phyloP scores from a whole-genome alignment of 1,140 invertebrate species.

The Drosophila kikkawai region DNA sequence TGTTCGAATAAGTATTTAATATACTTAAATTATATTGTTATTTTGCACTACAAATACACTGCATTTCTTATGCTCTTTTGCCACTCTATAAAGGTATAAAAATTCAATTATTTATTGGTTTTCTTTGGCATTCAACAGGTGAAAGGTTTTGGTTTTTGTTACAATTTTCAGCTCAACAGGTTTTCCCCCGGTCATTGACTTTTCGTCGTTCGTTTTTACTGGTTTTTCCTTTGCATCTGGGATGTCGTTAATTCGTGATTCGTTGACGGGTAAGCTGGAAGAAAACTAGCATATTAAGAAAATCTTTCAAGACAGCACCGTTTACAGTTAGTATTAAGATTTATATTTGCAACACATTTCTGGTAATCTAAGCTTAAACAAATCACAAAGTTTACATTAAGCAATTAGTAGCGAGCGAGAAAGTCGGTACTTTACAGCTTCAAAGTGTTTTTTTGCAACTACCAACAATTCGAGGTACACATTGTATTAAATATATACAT shows the following conservation, averaged over 20 bases:
- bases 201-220: slow-evolving; percentile 19
- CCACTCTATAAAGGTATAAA: slow-evolving; percentile 7
- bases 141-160: slow-evolving; percentile 68
- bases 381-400: slow-evolving; percentile 64
- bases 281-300: slow-evolving; percentile 15
- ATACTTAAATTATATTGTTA: slow-evolving; percentile 1
- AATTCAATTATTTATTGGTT: slow-evolving; percentile 21
- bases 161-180: slow-evolving; percentile 76
- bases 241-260: slow-evolving; percentile 20
- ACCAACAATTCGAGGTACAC: slow-evolving; percentile 43
- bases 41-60: slow-evolving; percentile 13
- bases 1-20: background rate
- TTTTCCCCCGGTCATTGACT: slow-evolving; percentile 45
- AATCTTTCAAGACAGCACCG: background rate
- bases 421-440: slow-evolving; percentile 37
- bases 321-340: slow-evolving; percentile 54
- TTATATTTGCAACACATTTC: slow-evolving; percentile 64
- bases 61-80: slow-evolving; percentile 19
- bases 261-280: slow-evolving; percentile 17
- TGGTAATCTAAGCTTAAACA: slow-evolving; percentile 57
- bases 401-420: slow-evolving; percentile 62
- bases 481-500: slow-evolving; percentile 25
- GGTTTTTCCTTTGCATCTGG: slow-evolving; percentile 16
- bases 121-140: slow-evolving; percentile 53
- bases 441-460: slow-evolving; percentile 38